phyloP scores from a whole-genome alignment of 2,888 invertebrate species.

The Acleris emargana region DNA sequence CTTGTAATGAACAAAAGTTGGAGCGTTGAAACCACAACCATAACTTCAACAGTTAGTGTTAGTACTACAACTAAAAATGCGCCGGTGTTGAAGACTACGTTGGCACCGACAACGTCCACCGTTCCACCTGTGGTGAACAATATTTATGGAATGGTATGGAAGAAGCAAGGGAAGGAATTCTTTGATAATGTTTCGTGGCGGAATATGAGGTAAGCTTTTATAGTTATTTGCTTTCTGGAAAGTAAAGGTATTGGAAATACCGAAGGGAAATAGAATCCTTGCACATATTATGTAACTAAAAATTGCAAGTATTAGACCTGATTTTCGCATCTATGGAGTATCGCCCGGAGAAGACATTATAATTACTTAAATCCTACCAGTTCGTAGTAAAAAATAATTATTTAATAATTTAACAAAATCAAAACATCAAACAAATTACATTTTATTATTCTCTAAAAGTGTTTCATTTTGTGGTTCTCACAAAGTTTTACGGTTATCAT shows the following conservation, averaged over 20 bases:
- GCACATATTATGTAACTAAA: not conserved
- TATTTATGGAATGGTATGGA: slow-evolving; percentile 76
- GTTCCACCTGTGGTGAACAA: slow-evolving; percentile 66
- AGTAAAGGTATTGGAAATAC: slow-evolving; percentile 6
- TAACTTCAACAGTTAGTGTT: slow-evolving; percentile 74
- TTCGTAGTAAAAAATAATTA: too few relatives aligned
- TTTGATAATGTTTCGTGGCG: slow-evolving; percentile 71
- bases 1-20: slow-evolving; percentile 80
- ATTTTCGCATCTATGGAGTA: not conserved
- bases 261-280: slow-evolving; percentile 8
- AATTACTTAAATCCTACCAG: too few relatives aligned
- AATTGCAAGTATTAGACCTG: not conserved
- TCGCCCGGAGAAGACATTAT: too few relatives aligned
- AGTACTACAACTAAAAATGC: slow-evolving; percentile 68
- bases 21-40: slow-evolving; percentile 78
- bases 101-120: slow-evolving; percentile 58
- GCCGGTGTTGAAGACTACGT: slow-evolving; percentile 58
- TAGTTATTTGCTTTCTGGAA: slow-evolving; percentile 33
- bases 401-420: too few relatives aligned
- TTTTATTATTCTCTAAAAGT: too few relatives aligned
- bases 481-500: too few relatives aligned
- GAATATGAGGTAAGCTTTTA: slow-evolving; percentile 68
- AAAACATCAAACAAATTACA: too few relatives aligned
- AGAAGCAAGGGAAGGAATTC: slow-evolving; percentile 76
- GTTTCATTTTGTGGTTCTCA: too few relatives aligned